Percentiles rank a stretch among this genome's conserved stretches.
Conservation (phyloP, 23 tunicate genomes). For the Halocynthia aurantium region DNA sequence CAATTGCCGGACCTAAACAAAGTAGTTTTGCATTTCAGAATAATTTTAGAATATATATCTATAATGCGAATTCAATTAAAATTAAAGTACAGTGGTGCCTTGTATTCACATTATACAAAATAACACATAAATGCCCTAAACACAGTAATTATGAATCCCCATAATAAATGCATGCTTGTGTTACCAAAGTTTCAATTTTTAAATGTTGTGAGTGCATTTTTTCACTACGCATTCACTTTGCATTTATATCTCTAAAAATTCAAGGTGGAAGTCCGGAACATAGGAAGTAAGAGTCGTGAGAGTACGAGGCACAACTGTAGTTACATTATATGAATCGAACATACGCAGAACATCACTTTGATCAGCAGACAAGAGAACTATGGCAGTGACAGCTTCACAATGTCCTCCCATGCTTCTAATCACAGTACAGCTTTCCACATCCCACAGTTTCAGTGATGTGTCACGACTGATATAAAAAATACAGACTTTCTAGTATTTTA, state of each 20-base stretch:
- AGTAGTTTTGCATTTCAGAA: neutral
- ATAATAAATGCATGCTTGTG: too few relatives aligned
- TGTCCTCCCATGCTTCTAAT: slow-evolving; percentile 65
- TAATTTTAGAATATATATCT: too few relatives aligned
- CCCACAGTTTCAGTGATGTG: slow-evolving; percentile 81
- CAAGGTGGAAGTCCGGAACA: too few relatives aligned
- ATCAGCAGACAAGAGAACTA: slow-evolving; percentile 23
- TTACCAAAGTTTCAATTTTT: too few relatives aligned
- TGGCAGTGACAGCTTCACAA: slow-evolving; percentile 58
- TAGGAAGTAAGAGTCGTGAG: neutral
- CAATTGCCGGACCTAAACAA: slow-evolving; percentile 15
- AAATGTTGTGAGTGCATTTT: too few relatives aligned
- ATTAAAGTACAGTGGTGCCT: too few relatives aligned
- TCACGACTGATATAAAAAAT: slow-evolving; percentile 51
- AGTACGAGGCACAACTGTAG: neutral
- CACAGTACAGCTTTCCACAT: slow-evolving; percentile 21
- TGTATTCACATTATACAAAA: too few relatives aligned
- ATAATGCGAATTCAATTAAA: too few relatives aligned
- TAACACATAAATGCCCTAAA: too few relatives aligned
- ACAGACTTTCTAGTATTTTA: neutral
- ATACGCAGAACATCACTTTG: slow-evolving; percentile 52
- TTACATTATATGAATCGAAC: slow-evolving; percentile 4
- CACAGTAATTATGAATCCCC: too few relatives aligned
- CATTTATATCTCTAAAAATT: too few relatives aligned
- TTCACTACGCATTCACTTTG: too few relatives aligned